phyloP scores from a whole-genome alignment of 2,113 vertebrate genomes.

The Aythya baeri region DNA sequence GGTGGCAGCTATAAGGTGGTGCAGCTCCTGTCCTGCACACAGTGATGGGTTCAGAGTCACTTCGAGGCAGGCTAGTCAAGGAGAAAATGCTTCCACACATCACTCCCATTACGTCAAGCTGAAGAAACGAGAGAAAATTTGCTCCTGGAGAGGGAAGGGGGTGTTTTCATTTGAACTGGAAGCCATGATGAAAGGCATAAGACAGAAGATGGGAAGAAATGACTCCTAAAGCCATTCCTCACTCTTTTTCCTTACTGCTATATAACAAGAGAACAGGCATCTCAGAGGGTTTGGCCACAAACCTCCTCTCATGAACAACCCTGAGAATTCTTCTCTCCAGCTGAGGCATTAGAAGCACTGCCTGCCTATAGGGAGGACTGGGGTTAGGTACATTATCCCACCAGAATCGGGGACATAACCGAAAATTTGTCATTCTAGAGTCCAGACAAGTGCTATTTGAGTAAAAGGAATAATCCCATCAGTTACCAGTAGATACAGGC shows the following conservation, averaged over 20 bases:
- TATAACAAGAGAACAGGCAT: neutral
- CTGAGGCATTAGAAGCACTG: neutral
- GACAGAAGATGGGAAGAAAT: neutral
- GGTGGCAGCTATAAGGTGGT: neutral
- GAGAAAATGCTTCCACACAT: neutral
- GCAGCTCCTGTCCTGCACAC: neutral
- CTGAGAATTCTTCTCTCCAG: neutral
- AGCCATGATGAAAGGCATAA: neutral
- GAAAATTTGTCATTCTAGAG: neutral
- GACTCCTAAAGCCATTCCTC: neutral
- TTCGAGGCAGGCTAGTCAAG: neutral
- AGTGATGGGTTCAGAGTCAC: neutral
- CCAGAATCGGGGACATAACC: neutral
- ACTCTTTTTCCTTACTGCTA: neutral
- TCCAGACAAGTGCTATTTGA: neutral
- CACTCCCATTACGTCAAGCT: neutral
- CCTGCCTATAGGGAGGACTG: neutral
- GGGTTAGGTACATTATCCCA: neutral
- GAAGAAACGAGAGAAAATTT: neutral
- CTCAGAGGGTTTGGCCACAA: neutral
- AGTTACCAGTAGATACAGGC: neutral
- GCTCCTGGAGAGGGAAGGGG: neutral
- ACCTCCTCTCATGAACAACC: neutral
- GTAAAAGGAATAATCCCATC: neutral
- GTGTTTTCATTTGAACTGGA: neutral